Evolutionary conservation across 2,797 vertebrate genomes (phyloP), one percentile per base, ranked within the genome.

Genomic region (Agapornis canus): DNA sequence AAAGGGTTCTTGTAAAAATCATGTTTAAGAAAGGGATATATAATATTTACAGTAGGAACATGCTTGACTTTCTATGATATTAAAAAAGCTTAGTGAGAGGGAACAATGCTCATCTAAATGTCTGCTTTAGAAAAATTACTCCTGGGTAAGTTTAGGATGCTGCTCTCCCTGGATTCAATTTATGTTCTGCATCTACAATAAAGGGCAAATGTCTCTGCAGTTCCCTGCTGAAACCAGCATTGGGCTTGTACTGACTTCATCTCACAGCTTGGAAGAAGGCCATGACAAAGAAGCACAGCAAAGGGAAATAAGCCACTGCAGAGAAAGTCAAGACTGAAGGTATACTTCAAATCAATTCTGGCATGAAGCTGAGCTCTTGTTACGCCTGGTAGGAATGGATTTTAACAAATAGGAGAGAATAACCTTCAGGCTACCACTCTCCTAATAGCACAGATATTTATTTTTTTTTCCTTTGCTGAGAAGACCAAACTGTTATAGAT

Each of bases 151-250:
- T 96, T 95, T 92, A 93, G 93, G 94, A 96, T 94, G 80, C 78
- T 83, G 92, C 48, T 95, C 85, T 92, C 96, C 82, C 76, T 63
- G 86, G 94, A 95, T 89, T 96, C 89, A 94, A 79, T 96, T 96
- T 96, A 90, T 73, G 78, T 85, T 96, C 93, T 90, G 94, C 96
- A 95, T 96, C 89, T 92, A 89, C 92, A 95, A 95, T 96, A 95
- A 96, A 96, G 93, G 95, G 92, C 95, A 96, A 97, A 95, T 70
- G 73, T 95, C 92, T 96, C 76, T 92, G 81, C 94, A 92, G 87
- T 45, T 94, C 93, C 95, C 94, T 70, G 83, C 94, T 96, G 95
- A 95, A 95, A 95, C 93, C 83, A 84, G 88, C 59, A 57, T 27
- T 95, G 93, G 95, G 88, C 86, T 94, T 89, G 83, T 88, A 84